Conservation (phyloP, 2,797 vertebrate species). For the Dipus sagitta region DNA sequence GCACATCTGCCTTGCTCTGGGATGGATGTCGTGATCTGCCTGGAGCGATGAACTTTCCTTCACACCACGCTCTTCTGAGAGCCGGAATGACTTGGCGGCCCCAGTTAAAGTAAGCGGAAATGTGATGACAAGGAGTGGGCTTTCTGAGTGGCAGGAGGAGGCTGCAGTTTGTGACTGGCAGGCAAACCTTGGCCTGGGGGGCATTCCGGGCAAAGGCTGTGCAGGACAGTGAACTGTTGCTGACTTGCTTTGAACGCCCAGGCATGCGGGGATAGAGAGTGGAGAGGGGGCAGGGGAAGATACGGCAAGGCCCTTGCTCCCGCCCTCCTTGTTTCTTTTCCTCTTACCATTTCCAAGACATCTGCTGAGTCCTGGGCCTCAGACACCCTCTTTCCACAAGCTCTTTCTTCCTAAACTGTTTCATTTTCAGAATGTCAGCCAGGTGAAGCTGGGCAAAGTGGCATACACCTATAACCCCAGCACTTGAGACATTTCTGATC, state of each 20-base stretch:
- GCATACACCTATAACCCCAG: too few species aligned
- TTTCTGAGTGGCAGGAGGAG: neutral
- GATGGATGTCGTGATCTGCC: neutral
- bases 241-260: neutral
- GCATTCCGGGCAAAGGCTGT: too few species aligned
- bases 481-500: too few species aligned
- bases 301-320: neutral
- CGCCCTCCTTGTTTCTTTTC: slow-evolving; percentile 32
- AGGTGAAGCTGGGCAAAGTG: too few species aligned
- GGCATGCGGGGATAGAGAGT: neutral
- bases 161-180: neutral
- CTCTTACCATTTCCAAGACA: slow-evolving; percentile 34
- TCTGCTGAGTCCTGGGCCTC: too few species aligned
- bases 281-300: neutral
- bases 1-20: too few species aligned
- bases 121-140: too few species aligned
- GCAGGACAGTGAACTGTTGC: neutral
- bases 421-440: neutral
- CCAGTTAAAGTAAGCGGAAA: neutral
- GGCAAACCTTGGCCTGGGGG: fast-evolving
- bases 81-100: neutral
- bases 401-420: neutral
- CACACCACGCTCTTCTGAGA: too few species aligned
- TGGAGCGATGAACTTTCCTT: neutral
- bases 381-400: too few species aligned